phyloP scores from a whole-genome alignment of 1,140 invertebrate species.

The Zaprionus capensis region DNA sequence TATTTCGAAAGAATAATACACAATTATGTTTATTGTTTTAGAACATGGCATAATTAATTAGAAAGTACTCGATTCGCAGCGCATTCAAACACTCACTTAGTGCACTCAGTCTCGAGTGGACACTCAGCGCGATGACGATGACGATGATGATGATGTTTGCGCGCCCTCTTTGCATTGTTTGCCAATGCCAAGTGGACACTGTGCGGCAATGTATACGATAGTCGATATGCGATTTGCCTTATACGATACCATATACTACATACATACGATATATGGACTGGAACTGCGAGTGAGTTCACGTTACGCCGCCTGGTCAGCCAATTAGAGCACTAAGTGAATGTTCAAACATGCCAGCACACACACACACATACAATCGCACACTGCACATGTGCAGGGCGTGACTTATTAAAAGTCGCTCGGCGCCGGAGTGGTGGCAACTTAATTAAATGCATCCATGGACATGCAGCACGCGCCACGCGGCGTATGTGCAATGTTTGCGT shows the following conservation, averaged over 20 bases:
- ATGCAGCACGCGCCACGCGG: constrained; percentile 23
- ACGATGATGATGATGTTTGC: neutral
- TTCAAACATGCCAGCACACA: constrained; percentile 7
- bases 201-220: neutral
- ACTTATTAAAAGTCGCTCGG: constrained; percentile 44
- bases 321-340: constrained; percentile 35
- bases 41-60: neutral
- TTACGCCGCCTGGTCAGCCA: constrained; percentile 20
- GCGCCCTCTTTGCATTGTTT: neutral
- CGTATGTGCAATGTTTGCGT: constrained; percentile 48
- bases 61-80: neutral
- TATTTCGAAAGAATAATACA: neutral
- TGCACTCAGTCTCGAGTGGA: neutral
- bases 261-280: neutral
- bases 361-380: constrained; percentile 1
- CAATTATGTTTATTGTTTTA: neutral
- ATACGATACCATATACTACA: neutral
- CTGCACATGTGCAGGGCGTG: constrained; percentile 17
- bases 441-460: constrained; percentile 45
- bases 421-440: constrained; percentile 29
- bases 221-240: neutral
- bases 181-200: neutral
- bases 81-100: neutral
- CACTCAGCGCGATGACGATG: neutral
- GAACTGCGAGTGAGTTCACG: neutral